These are phyloP conservation scores for Haliclona indistincta DNA, from an alignment of 37 sponge, comb jelly and placozoan genomes.

Conservation along the genomic window DNA sequence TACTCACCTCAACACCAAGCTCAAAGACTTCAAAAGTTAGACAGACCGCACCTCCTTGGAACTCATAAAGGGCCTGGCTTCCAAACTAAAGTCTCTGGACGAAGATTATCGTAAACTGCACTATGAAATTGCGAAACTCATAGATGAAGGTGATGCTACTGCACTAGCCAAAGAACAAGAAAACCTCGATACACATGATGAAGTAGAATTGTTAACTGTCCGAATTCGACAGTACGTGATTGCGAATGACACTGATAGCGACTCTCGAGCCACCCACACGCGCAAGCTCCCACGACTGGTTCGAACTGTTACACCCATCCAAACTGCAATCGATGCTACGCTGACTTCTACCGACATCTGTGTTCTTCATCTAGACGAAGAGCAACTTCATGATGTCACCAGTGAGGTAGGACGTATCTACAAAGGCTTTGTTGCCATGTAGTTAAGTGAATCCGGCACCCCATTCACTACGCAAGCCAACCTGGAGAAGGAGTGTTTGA, in stretches of 20 bases:
- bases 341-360: conserved; percentile 1
- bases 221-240: too few species aligned
- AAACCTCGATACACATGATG: conserved; percentile 28
- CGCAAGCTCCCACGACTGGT: too few species aligned
- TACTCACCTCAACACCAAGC: conserved; percentile 1
- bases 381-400: conserved; percentile 30
- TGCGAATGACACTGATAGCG: too few species aligned
- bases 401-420: conserved; percentile 30
- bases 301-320: too few species aligned
- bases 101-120: conserved; percentile 7
- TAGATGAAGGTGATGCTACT: conserved; percentile 11
- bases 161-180: conserved; percentile 12
- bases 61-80: not conserved
- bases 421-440: not conserved
- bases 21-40: conserved; percentile 17
- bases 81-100: conserved; percentile 21
- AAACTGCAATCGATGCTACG: not conserved
- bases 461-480: too few species aligned
- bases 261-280: not conserved
- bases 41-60: conserved; percentile 33
- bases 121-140: conserved; percentile 20
- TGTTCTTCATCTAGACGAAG: conserved; percentile 7
- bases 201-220: conserved; percentile 7
- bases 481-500: too few species aligned
- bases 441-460: too few species aligned